Conservation (phyloP, 2,797 vertebrate species). For the Austrolebias charrua region DNA sequence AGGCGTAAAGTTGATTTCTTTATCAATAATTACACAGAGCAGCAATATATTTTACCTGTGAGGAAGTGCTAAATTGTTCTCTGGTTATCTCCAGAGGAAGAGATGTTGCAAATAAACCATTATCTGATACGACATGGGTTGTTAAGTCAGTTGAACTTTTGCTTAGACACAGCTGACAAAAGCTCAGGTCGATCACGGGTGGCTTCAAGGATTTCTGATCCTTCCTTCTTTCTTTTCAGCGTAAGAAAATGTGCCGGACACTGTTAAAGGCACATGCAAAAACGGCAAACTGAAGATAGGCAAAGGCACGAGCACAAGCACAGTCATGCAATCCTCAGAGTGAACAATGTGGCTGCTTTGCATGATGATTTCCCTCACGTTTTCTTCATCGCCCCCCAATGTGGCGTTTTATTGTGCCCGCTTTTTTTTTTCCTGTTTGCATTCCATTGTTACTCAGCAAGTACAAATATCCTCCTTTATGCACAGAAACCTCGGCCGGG, state of each 20-base stretch:
- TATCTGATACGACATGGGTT: conserved; percentile 3
- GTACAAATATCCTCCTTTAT: conserved; percentile 78
- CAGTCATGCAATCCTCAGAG: conserved; percentile 54
- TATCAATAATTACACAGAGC: conserved; percentile 33
- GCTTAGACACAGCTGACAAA: conserved; percentile 28
- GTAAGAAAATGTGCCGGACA: conserved; percentile 77
- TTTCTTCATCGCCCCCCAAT: conserved; percentile 66
- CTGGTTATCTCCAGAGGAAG: conserved; percentile 4
- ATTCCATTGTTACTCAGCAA: conserved; percentile 73
- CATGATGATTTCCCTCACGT: conserved; percentile 82
- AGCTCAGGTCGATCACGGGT: conserved; percentile 47
- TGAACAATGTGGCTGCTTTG: conserved; percentile 79
- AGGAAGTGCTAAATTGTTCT: conserved; percentile 12
- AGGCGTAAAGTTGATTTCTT: conserved; percentile 15
- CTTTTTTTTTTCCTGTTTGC: conserved; percentile 65
- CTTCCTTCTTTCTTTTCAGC: conserved; percentile 69
- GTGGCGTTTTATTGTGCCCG: conserved; percentile 72
- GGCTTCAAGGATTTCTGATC: conserved; percentile 54
- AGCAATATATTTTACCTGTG: not conserved
- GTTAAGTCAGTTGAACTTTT: conserved; percentile 51
- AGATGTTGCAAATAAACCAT: conserved; percentile 18
- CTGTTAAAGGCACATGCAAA: conserved; percentile 73
- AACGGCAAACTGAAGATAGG: conserved; percentile 67
- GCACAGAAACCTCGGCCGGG: conserved; percentile 46
- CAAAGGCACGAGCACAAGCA: conserved; percentile 71